Evolutionary conservation across 1,140 invertebrate genomes (phyloP).

Genomic region (Caerostris darwini): DNA sequence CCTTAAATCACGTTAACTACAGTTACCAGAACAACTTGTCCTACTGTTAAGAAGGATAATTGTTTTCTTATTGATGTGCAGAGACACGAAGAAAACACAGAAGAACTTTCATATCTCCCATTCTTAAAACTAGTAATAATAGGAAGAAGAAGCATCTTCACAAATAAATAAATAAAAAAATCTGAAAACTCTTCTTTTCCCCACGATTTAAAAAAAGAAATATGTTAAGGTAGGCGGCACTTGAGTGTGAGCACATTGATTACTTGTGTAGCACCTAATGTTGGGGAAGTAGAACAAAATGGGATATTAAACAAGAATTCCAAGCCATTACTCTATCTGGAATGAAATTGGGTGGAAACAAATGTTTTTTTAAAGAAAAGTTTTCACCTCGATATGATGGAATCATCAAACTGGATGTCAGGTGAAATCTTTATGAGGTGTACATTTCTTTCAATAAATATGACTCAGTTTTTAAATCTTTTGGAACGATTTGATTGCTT

Average conservation of each 20-base stretch:
- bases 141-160: neutral
- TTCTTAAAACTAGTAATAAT: neutral
- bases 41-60: too few relatives aligned
- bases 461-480: slow-evolving; percentile 5
- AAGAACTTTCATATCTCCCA: neutral
- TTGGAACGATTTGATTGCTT: neutral
- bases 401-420: slow-evolving; percentile 70
- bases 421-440: slow-evolving; percentile 27
- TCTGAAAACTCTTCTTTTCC: neutral
- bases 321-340: slow-evolving; percentile 68
- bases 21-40: too few relatives aligned
- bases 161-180: neutral
- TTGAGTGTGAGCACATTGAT: slow-evolving; percentile 69
- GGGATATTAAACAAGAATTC: slow-evolving; percentile 76
- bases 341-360: slow-evolving; percentile 69
- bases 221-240: slow-evolving; percentile 49
- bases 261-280: slow-evolving; percentile 71
- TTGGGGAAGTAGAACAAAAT: slow-evolving; percentile 75
- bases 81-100: neutral
- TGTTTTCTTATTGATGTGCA: neutral
- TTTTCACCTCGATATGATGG: slow-evolving; percentile 51
- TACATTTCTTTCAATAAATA: neutral
- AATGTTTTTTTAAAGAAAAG: slow-evolving; percentile 69
- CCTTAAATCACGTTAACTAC: too few relatives aligned
- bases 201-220: slow-evolving; percentile 46